A percentile compares a stretch with the other conserved stretches of the same genome.
Conservation (phyloP, 1,140 invertebrate genomes). For the Diabrotica undecimpunctata region DNA sequence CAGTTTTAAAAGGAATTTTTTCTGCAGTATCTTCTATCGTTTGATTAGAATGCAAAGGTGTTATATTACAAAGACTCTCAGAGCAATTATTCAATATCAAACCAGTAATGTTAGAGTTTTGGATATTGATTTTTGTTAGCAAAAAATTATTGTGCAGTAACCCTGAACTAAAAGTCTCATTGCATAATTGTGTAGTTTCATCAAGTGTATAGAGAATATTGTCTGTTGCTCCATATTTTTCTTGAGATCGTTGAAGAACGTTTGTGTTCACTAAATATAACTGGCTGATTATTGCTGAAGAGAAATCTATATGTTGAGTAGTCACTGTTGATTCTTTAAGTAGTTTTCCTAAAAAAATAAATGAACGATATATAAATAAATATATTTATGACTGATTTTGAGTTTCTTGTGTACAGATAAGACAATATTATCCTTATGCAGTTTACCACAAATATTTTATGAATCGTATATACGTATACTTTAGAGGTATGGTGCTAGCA, state of each 20-base stretch:
- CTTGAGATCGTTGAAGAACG: conserved; percentile 28
- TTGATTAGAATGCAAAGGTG: too few relatives aligned
- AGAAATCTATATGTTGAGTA: neutral
- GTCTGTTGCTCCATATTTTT: conserved; percentile 29
- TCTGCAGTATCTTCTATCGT: neutral
- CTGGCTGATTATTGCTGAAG: conserved; percentile 24
- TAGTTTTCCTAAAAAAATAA: conserved; percentile 2
- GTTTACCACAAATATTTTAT: too few relatives aligned
- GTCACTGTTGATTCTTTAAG: neutral
- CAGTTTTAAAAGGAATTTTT: conserved; percentile 18
- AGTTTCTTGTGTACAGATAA: too few relatives aligned
- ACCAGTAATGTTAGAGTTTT: conserved; percentile 25
- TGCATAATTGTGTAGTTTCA: conserved; percentile 13
- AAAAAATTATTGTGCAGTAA: conserved; percentile 24
- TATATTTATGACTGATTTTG: too few relatives aligned
- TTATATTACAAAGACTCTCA: conserved; percentile 13
- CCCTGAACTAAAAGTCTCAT: neutral
- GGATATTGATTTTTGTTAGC: conserved; percentile 22
- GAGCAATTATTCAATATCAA: conserved; percentile 20
- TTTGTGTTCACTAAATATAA: conserved; percentile 18
- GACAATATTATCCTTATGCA: too few relatives aligned
- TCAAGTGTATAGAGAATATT: conserved; percentile 32
- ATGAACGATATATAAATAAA: too few relatives aligned
- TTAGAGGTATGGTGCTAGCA: too few relatives aligned
- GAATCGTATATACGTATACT: too few relatives aligned